These are phyloP conservation scores for Iselma pallidipennis DNA, from an alignment of 2,888 invertebrate species.

Conservation along the genomic window DNA sequence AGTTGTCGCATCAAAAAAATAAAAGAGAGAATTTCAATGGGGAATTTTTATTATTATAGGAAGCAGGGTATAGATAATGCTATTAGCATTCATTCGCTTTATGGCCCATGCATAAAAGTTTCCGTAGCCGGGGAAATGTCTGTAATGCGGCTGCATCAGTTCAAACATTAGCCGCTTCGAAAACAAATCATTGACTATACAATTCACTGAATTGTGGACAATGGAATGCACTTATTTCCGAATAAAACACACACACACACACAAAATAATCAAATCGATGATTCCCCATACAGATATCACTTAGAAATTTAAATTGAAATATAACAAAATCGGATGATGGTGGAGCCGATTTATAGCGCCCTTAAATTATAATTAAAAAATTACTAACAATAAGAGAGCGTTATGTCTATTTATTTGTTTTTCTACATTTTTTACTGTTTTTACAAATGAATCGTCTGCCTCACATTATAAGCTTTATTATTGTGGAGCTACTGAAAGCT, in stretches of 20 bases:
- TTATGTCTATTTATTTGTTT: too few relatives aligned
- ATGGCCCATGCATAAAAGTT: constrained; percentile 63
- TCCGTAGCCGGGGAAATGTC: constrained; percentile 54
- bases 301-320: too few relatives aligned
- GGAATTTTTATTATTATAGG: constrained; percentile 26
- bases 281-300: too few relatives aligned
- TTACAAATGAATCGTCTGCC: too few relatives aligned
- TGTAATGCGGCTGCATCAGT: constrained; percentile 39
- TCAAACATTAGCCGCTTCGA: constrained; percentile 22
- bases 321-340: too few relatives aligned
- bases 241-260: not conserved
- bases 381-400: too few relatives aligned
- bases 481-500: not conserved
- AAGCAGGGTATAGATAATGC: constrained; percentile 55
- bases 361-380: too few relatives aligned
- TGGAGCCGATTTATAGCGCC: too few relatives aligned
- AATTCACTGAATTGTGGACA: not conserved
- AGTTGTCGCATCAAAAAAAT: constrained; percentile 8
- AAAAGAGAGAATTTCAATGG: constrained; percentile 12
- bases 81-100: constrained; percentile 67
- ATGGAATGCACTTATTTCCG: not conserved
- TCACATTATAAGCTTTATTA: not conserved
- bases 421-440: too few relatives aligned
- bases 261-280: too few relatives aligned
- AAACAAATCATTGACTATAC: constrained; percentile 37